phyloP scores from a whole-genome alignment of 1,140 invertebrate species.

The Ridgeia piscesae region DNA sequence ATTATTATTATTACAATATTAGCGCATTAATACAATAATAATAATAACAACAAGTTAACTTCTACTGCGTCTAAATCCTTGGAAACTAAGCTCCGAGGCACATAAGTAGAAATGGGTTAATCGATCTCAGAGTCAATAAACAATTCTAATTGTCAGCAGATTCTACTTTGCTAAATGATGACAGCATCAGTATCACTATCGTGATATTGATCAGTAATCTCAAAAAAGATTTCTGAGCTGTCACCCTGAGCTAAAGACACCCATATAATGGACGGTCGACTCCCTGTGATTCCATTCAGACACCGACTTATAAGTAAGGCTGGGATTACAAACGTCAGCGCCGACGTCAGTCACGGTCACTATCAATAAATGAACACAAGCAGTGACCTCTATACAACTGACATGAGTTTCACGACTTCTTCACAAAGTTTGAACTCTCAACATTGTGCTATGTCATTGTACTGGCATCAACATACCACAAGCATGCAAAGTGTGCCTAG shows the following conservation, averaged over 20 bases:
- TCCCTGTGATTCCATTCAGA: neutral
- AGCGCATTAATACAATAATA: too few relatives aligned
- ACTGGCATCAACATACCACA: neutral
- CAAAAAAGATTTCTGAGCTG: neutral
- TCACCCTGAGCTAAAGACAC: neutral
- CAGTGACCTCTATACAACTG: neutral
- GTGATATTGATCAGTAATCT: neutral
- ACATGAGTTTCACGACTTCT: neutral
- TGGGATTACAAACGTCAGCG: neutral
- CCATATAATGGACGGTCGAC: neutral
- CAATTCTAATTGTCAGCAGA: too few relatives aligned
- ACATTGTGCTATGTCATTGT: neutral
- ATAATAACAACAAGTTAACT: too few relatives aligned
- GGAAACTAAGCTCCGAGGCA: too few relatives aligned
- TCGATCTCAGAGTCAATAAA: too few relatives aligned
- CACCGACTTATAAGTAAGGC: neutral
- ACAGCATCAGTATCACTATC: neutral
- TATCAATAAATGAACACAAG: neutral
- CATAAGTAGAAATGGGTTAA: too few relatives aligned
- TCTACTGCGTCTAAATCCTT: too few relatives aligned
- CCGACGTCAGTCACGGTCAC: neutral
- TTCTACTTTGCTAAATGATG: neutral
- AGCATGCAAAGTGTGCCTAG: neutral
- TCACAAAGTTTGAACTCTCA: neutral
- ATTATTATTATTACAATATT: too few relatives aligned